Base-by-base conservation (phyloP, 2,888 invertebrate genomes). In the Agapostemon virescens region DNA sequence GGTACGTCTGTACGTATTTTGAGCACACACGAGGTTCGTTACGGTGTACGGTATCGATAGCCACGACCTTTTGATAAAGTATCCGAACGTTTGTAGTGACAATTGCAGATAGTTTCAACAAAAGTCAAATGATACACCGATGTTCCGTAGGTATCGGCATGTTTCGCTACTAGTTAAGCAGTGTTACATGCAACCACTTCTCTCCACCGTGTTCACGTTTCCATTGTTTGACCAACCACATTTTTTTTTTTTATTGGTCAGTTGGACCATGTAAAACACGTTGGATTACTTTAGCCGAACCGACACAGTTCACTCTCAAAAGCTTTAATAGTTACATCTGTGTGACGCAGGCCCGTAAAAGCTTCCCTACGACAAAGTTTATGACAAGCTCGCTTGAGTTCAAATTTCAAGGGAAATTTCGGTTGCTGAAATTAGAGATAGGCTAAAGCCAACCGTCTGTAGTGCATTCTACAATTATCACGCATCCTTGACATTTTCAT, bases 321-420 rank as follows among this genome's bases (percentile, higher is more conserved):
- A 33, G 61, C 30, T 61, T 33, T 61, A 61, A 61, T 61, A 33
- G 61, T 61, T 33, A 33, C 61, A 61, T 7, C 55, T 42, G 52
- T 67, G 40, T 26, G 23, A 77, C 74, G 67, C 67, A 42, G 58
- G 7, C 26, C 17, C 17, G 20, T 74, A 33, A 23, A 64, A 30
- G 49, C 38, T 61, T 20, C 13, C 33, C 20, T 5, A 11, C 33
- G 33, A 61, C 61, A 30, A 61, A 61, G 61, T 61, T 61, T 61
- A 61, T 61, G 61, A 61, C 33, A 61, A 20, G 61, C 61, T 9
- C 33, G 61, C 61, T 61, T 4, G 33, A 61, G 61, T 58, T 30
- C 30, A 58, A 58, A 58, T 30, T 58, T 58, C 61, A 36, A 55
- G 20, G 42, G 30, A 40, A 55, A 61, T 61, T 61, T 61, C 33